Evolutionary conservation across 2,113 vertebrate genomes (phyloP).

Genomic region (Irena cyanogastra): DNA sequence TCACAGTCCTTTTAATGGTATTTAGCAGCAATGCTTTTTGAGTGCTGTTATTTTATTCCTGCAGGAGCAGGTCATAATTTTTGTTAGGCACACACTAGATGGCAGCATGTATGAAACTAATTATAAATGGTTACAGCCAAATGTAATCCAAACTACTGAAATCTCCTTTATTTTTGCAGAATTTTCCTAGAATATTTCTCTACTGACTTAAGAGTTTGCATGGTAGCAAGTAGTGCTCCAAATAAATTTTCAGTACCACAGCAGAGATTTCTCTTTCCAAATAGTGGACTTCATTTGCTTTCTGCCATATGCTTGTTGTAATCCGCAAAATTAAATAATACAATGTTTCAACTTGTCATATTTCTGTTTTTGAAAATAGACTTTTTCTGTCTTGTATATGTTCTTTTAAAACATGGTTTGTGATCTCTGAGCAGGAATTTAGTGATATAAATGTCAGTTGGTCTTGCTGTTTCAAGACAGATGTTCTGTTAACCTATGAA

Average conservation of each 20-base stretch:
- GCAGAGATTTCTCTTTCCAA: neutral
- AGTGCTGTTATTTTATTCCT: neutral
- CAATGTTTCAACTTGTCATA: neutral
- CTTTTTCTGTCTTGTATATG: neutral
- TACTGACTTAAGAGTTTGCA: neutral
- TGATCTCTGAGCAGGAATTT: neutral
- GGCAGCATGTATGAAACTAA: conserved; percentile 37
- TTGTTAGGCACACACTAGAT: conserved; percentile 51
- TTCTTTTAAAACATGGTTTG: neutral
- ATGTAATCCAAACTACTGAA: neutral
- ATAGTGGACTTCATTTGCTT: neutral
- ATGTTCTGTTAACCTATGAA: neutral
- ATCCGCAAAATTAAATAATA: neutral
- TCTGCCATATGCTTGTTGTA: neutral
- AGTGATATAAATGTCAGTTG: neutral
- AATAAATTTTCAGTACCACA: neutral
- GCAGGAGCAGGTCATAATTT: neutral
- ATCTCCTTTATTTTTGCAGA: neutral
- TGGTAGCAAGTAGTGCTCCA: neutral
- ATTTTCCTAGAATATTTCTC: neutral
- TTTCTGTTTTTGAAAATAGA: neutral
- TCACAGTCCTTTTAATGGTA: neutral
- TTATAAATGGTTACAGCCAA: neutral
- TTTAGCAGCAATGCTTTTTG: neutral
- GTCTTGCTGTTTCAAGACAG: neutral